phyloP scores from a whole-genome alignment of 2,888 invertebrate species.

The Hymenopus coronatus region DNA sequence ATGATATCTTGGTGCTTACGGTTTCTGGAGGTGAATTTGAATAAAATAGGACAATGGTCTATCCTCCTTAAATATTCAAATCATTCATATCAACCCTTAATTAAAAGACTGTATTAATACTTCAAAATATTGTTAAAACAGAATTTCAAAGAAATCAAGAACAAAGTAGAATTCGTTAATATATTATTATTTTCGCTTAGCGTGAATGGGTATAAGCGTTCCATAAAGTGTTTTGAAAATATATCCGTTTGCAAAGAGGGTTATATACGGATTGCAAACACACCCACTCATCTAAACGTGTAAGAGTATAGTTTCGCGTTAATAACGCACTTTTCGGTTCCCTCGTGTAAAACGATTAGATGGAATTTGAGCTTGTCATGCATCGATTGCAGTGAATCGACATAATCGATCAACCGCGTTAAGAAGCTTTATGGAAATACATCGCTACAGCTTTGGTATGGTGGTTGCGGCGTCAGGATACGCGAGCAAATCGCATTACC shows the following conservation, averaged over 20 bases:
- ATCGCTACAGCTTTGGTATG: neutral
- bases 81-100: too few relatives aligned
- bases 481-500: conserved; percentile 2
- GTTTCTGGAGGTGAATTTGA: too few relatives aligned
- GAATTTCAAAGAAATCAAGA: too few relatives aligned
- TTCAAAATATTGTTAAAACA: too few relatives aligned
- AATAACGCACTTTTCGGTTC: neutral
- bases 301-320: neutral
- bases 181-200: too few relatives aligned
- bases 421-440: neutral
- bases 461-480: neutral
- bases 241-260: neutral
- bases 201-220: too few relatives aligned
- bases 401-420: neutral
- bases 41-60: too few relatives aligned
- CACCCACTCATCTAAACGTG: neutral
- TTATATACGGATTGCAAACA: neutral
- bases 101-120: too few relatives aligned
- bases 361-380: neutral
- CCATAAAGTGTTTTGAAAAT: neutral
- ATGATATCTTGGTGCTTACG: too few relatives aligned
- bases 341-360: neutral
- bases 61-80: too few relatives aligned
- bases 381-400: neutral
- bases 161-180: too few relatives aligned